Conservation (phyloP, 1,140 invertebrate genomes). For the Drosophila mayri region DNA sequence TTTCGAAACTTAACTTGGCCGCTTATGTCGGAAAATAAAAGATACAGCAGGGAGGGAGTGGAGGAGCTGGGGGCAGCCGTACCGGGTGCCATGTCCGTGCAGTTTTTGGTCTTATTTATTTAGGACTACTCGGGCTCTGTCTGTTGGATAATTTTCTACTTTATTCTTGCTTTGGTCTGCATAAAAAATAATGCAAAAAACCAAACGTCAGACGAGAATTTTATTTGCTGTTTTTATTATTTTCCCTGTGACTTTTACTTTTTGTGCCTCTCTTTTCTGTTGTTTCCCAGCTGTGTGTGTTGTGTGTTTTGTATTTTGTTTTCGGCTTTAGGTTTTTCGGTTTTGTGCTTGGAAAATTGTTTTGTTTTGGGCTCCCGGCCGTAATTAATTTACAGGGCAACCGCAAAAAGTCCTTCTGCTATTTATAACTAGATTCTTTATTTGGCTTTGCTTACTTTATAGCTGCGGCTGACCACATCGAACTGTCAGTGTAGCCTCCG, state of each 20-base stretch:
- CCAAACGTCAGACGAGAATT: slow-evolving; percentile 53
- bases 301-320: slow-evolving; percentile 25
- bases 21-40: slow-evolving; percentile 36
- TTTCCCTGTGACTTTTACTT: slow-evolving; percentile 31
- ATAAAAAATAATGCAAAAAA: slow-evolving; percentile 79
- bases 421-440: slow-evolving; percentile 36
- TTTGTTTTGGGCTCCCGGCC: slow-evolving; percentile 34
- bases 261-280: neutral
- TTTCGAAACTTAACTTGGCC: slow-evolving; percentile 67
- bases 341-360: slow-evolving; percentile 46
- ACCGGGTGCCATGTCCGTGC: slow-evolving; percentile 54
- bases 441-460: slow-evolving; percentile 56
- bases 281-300: slow-evolving; percentile 6
- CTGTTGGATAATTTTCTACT: slow-evolving; percentile 64
- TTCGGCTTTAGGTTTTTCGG: slow-evolving; percentile 22
- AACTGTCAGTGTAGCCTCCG: slow-evolving; percentile 4
- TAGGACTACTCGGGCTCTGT: slow-evolving; percentile 61
- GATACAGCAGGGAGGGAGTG: neutral
- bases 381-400: slow-evolving; percentile 75
- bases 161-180: slow-evolving; percentile 58
- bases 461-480: slow-evolving; percentile 41
- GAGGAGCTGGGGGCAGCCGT: neutral
- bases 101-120: slow-evolving; percentile 80
- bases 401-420: slow-evolving; percentile 42
- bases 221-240: slow-evolving; percentile 59